Evolutionary conservation across 2,113 vertebrate genomes (phyloP).

Genomic region (Istiophorus platypterus): DNA sequence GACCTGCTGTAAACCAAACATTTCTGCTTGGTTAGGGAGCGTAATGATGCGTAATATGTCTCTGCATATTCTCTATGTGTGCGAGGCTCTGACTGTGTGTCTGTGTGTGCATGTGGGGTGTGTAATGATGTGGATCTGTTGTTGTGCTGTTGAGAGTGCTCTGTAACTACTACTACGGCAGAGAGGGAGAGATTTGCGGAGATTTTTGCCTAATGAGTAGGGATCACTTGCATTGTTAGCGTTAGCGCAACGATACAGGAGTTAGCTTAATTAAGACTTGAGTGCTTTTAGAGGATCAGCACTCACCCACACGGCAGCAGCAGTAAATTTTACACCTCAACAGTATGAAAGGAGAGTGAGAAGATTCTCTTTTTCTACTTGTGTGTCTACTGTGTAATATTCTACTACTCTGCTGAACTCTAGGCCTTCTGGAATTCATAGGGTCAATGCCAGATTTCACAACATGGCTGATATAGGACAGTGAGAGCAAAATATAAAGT

Average conservation of each 20-base stretch:
- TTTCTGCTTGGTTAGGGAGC: conserved; percentile 60
- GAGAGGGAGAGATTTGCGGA: conserved; percentile 65
- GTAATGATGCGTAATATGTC: conserved; percentile 57
- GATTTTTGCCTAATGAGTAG: conserved; percentile 74
- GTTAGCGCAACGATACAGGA: conserved; percentile 66
- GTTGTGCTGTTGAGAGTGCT: conserved; percentile 45
- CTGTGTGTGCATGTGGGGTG: conserved; percentile 1
- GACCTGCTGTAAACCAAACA: conserved; percentile 55
- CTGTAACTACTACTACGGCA: conserved; percentile 56
- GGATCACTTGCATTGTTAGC: conserved; percentile 73
- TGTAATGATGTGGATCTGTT: conserved; percentile 64
- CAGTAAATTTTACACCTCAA: conserved; percentile 40
- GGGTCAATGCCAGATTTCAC: conserved; percentile 20
- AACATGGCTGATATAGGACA: background rate
- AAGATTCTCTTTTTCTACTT: conserved; percentile 14
- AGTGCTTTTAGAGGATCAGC: conserved; percentile 65
- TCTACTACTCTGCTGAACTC: conserved; percentile 6
- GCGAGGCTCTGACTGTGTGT: conserved; percentile 25
- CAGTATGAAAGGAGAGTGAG: conserved; percentile 27
- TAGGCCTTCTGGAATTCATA: conserved; percentile 1
- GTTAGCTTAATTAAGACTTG: conserved; percentile 73
- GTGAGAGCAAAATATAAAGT: background rate
- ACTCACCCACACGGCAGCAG: conserved; percentile 37
- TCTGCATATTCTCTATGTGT: conserved; percentile 27
- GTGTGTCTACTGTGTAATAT: conserved; percentile 10